A percentile compares a stretch with the other conserved stretches of the same genome.
phyloP scores from a whole-genome alignment of 2,797 vertebrate species.

The Anas acuta region DNA sequence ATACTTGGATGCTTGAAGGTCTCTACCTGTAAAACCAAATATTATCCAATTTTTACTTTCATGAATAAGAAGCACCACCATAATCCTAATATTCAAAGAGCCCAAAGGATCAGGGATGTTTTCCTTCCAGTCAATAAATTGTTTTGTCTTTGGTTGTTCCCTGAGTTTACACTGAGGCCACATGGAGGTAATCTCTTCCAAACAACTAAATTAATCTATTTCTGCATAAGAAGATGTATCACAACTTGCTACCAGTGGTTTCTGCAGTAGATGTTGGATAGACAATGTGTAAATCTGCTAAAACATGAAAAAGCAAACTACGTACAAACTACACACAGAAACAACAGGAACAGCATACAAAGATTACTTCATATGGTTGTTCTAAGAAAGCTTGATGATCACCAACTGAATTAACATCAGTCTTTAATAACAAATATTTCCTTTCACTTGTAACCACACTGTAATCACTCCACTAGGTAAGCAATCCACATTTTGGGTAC shows the following conservation, averaged over 20 bases:
- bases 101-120: background rate
- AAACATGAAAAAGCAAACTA: background rate
- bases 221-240: background rate
- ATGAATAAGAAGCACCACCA: background rate
- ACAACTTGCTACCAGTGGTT: background rate
- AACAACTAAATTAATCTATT: background rate
- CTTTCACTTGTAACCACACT: background rate
- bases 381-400: background rate
- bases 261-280: background rate
- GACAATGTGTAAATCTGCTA: background rate
- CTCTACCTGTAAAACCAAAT: background rate
- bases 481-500: background rate
- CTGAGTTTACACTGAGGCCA: background rate
- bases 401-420: background rate
- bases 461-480: background rate
- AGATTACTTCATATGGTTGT: background rate
- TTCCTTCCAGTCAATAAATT: background rate
- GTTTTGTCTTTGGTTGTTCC: background rate
- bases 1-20: background rate
- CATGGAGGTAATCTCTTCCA: background rate
- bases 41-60: background rate
- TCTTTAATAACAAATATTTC: slow-evolving; percentile 8
- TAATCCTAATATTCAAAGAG: background rate
- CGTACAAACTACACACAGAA: background rate
- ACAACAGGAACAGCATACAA: background rate